Evolutionary conservation across 2,797 vertebrate species (phyloP).

Genomic region (Molossus alvarezi): DNA sequence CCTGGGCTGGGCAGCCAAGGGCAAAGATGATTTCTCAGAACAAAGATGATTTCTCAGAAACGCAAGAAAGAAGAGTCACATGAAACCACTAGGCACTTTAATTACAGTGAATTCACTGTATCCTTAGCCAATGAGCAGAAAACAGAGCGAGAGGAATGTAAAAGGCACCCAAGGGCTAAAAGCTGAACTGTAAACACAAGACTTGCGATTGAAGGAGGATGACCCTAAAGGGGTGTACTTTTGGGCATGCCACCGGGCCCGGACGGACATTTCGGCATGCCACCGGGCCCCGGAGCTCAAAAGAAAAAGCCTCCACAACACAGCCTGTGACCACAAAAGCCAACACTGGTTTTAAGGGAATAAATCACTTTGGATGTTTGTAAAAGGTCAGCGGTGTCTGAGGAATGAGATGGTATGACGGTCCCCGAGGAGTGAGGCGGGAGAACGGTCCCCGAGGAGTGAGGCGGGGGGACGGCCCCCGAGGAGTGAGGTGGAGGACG

Average conservation of each 20-base stretch:
- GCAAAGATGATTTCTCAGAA: slow-evolving; percentile 20
- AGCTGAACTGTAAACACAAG: neutral
- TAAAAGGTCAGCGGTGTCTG: neutral
- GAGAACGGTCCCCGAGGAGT: neutral
- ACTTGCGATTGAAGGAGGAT: slow-evolving; percentile 36
- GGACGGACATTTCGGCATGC: no score
- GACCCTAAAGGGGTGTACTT: neutral
- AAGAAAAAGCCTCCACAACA: neutral
- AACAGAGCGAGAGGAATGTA: slow-evolving; percentile 52
- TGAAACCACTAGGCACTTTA: slow-evolving; percentile 11
- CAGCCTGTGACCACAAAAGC: neutral
- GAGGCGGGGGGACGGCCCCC: no score
- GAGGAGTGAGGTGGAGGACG: no score
- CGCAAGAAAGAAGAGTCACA: neutral
- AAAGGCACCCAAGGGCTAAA: slow-evolving; percentile 39
- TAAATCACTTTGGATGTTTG: neutral
- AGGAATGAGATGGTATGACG: neutral
- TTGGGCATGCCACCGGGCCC: neutral
- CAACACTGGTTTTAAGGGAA: neutral
- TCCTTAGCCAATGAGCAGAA: slow-evolving; percentile 2
- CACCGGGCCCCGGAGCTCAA: neutral
- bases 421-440: neutral
- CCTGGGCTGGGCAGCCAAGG: neutral
- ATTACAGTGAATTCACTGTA: neutral
- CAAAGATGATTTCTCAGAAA: slow-evolving; percentile 31